Evolutionary conservation across 2,888 invertebrate genomes (phyloP).

Genomic region (Aleiodes leptofemur): DNA sequence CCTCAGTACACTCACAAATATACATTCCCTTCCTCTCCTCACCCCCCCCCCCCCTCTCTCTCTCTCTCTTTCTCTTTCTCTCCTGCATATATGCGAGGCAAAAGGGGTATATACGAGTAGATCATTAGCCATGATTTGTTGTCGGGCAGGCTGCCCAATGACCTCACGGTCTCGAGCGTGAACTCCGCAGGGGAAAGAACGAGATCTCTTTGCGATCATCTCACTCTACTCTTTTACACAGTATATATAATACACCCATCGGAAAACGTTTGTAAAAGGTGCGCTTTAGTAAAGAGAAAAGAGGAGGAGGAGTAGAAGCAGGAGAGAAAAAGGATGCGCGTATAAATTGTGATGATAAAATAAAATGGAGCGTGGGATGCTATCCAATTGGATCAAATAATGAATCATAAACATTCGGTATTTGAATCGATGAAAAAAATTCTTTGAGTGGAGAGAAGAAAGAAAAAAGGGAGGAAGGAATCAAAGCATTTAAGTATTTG

Average conservation of each 20-base stretch:
- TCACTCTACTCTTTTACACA: constrained; percentile 50
- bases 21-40: constrained; percentile 39
- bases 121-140: constrained; percentile 76
- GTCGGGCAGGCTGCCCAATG: constrained; percentile 75
- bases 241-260: constrained; percentile 53
- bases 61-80: no score
- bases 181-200: constrained; percentile 55
- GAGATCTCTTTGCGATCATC: constrained; percentile 59
- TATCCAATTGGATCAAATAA: constrained; percentile 39
- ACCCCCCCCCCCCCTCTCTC: no score
- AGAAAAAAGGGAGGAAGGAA: neutral
- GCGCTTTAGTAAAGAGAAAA: neutral
- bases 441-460: neutral
- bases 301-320: neutral
- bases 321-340: constrained; percentile 14
- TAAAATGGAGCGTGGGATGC: constrained; percentile 45
- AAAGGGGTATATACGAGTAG: constrained; percentile 65
- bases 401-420: constrained; percentile 15
- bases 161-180: constrained; percentile 68
- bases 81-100: constrained; percentile 36
- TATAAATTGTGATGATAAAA: constrained; percentile 44
- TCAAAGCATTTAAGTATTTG: neutral
- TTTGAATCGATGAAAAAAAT: neutral
- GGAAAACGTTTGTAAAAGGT: constrained; percentile 36
- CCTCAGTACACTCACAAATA: constrained; percentile 9